A percentile compares a stretch with the other conserved stretches of the same genome.
Conservation (phyloP, 2,888 invertebrate species). For the Tetramorium bicarinatum region DNA sequence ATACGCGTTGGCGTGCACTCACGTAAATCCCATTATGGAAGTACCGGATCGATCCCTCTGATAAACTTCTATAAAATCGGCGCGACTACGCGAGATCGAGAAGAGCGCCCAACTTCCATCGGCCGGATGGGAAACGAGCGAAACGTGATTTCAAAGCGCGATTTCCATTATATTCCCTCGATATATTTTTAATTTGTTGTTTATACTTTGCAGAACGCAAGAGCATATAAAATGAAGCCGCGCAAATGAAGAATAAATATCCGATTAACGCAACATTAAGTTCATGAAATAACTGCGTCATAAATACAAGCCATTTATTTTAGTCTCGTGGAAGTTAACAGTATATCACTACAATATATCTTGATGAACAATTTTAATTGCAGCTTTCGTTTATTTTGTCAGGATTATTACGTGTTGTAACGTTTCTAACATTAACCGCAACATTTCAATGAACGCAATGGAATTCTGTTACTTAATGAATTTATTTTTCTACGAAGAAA, state of each 20-base stretch:
- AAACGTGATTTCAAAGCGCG: conserved; percentile 1
- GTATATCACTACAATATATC: background rate
- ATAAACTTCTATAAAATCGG: conserved; percentile 43
- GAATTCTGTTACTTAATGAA: background rate
- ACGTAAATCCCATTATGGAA: conserved; percentile 62
- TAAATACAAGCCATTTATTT: background rate
- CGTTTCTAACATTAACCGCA: background rate
- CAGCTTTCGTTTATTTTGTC: background rate
- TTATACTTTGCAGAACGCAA: background rate
- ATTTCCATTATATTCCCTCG: background rate
- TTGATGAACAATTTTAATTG: conserved; percentile 11
- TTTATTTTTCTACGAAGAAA: background rate
- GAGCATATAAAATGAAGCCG: background rate
- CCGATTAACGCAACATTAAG: background rate
- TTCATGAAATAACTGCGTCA: background rate
- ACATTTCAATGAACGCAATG: background rate
- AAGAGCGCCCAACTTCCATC: background rate
- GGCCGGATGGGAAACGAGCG: background rate
- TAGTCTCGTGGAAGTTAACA: background rate
- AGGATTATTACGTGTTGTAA: background rate
- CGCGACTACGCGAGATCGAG: conserved; percentile 12
- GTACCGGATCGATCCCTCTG: conserved; percentile 36
- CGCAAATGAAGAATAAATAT: background rate
- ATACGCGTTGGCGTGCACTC: conserved; percentile 41
- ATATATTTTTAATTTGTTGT: background rate